Evolutionary conservation across 2,797 vertebrate species (phyloP).

Genomic region (Octomys mimax): DNA sequence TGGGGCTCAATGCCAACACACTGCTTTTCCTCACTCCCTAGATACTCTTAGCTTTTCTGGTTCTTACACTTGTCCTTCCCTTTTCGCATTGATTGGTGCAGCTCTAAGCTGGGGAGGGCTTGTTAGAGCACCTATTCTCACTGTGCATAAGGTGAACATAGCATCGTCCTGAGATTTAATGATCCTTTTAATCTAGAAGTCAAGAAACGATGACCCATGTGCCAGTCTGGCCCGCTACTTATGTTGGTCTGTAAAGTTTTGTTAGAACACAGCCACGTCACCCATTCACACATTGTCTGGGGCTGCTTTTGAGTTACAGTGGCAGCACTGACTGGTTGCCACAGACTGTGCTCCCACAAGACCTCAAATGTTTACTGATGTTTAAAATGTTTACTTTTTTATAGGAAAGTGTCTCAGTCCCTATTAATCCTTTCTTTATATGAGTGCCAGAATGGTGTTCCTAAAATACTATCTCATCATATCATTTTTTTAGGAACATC

Average conservation of each 20-base stretch:
- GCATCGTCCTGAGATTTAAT: neutral
- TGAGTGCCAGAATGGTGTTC: neutral
- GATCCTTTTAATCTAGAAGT: neutral
- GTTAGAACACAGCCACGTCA: constrained; percentile 6
- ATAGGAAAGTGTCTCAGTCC: neutral
- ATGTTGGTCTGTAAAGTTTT: constrained; percentile 17
- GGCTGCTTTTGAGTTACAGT: neutral
- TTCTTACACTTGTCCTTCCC: neutral
- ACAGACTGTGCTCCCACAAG: neutral
- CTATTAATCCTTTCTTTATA: neutral
- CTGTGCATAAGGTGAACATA: neutral
- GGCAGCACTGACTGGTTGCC: neutral
- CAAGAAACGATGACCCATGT: neutral
- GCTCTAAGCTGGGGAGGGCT: neutral
- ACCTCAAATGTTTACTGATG: neutral
- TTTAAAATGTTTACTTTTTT: constrained; percentile 9
- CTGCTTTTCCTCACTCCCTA: neutral
- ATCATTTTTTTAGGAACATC: neutral
- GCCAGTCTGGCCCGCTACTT: neutral
- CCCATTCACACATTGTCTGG: neutral
- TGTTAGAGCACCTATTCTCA: neutral
- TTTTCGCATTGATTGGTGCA: neutral
- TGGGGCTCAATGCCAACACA: constrained; percentile 20
- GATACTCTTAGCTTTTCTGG: neutral
- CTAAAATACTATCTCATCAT: neutral